Base-by-base conservation (phyloP, 2,888 invertebrate species). In the Lasioglossum zephyrum region DNA sequence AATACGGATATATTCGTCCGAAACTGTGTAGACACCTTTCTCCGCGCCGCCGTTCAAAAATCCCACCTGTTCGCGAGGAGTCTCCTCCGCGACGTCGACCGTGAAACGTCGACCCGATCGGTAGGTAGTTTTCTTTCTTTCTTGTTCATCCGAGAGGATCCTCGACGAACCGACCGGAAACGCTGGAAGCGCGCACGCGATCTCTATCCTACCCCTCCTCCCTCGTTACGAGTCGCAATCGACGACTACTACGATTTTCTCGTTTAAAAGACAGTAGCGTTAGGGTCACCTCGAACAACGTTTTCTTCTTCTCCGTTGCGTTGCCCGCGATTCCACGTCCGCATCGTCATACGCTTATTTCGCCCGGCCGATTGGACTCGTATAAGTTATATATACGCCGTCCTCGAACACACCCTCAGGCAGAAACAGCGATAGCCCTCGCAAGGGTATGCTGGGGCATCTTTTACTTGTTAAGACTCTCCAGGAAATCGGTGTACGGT, bases 241-340 rank as follows among this genome's bases (percentile, higher is more conserved):
- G 41, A 44, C 76, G 41, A 41, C 26, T 22, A 47, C 31, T 39
- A 39, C 36, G 36, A 77, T 41, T 66, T 66, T 26, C 57, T 57
- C 44, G 88, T 87, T 63, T 76, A 91, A 91, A 92, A 92, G 90
- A 91, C 91, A 92, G 63, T 77, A 77, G 77, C 44, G 63, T 80
- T 74, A 69, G 47, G 36, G 26, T 3, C 63, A 41, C n/a, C 41
- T 41, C 22, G 13, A 70, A 39, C 70, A 70, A 39, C 70, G 73
- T 41, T 73, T 26, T 76, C 53, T 13, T 60, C 39, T 69, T 75
- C 53, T 44, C 26, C 60, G 76, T 76, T 63, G 63, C 76, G 26
- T 44, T 31, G 31, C 22, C 31, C 63, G 31, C 63, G 63, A 63
- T 63, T 63, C 63, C 31, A 31, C 63, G 63, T 63, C 39, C 26